A percentile compares a stretch with the other conserved stretches of the same genome.
Evolutionary conservation across 92 coral and sea anemone genomes (phyloP).

Genomic region (Hydrozoanthus gracilis): DNA sequence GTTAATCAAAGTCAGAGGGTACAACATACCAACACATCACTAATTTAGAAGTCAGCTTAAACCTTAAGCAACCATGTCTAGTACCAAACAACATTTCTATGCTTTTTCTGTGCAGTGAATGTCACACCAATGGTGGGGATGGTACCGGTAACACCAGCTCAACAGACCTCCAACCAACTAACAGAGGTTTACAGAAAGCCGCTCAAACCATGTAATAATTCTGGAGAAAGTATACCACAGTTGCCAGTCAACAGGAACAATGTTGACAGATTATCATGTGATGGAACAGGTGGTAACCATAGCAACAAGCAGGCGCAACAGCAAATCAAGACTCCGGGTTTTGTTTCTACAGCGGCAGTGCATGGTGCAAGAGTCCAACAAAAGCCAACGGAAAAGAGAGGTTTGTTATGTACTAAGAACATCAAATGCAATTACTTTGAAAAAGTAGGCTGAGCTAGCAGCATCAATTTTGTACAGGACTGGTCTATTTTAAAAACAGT

Average conservation of each 20-base stretch:
- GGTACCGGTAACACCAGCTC: background rate
- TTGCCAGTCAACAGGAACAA: background rate
- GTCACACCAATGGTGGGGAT: background rate
- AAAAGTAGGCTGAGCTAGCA: background rate
- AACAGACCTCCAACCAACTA: background rate
- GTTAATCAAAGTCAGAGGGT: too few relatives aligned
- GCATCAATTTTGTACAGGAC: background rate
- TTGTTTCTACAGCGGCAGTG: slow-evolving; percentile 29
- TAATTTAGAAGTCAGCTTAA: too few relatives aligned
- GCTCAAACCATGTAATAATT: background rate
- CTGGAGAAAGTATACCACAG: background rate
- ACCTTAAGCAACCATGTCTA: background rate
- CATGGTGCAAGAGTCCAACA: background rate
- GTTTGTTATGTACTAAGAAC: background rate
- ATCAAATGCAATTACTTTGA: background rate
- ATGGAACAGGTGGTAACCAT: slow-evolving; percentile 1
- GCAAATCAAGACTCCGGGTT: slow-evolving; percentile 33
- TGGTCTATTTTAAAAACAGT: too few relatives aligned
- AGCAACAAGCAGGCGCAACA: slow-evolving; percentile 15
- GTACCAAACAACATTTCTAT: background rate
- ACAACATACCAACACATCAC: too few relatives aligned
- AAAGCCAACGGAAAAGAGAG: background rate
- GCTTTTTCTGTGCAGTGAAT: background rate
- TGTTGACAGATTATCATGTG: background rate
- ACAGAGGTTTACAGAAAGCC: slow-evolving; percentile 11